These are phyloP conservation scores for Potamarius usumacintae DNA, from an alignment of 2,113 vertebrate genomes.

Conservation along the genomic window DNA sequence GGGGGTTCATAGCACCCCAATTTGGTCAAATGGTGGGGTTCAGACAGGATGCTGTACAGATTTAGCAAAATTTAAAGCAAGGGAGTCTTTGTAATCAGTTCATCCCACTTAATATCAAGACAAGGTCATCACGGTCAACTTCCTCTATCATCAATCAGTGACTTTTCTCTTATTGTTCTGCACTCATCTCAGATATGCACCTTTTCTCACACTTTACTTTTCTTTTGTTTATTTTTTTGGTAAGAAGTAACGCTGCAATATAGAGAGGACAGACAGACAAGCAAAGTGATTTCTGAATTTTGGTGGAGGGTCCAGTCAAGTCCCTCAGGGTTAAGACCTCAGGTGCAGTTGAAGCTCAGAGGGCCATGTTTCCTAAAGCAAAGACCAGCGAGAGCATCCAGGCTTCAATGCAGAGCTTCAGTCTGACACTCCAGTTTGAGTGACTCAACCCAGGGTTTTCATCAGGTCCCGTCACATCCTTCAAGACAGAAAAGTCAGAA, in stretches of 20 bases:
- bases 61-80: not conserved
- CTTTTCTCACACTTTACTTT: not conserved
- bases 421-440: not conserved
- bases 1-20: not conserved
- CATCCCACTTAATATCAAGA: not conserved
- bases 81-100: not conserved
- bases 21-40: not conserved
- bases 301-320: slow-evolving; percentile 13
- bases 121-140: not conserved
- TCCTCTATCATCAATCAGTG: not conserved
- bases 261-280: slow-evolving; percentile 44
- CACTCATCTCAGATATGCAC: slow-evolving; percentile 1
- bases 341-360: slow-evolving; percentile 15
- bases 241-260: slow-evolving; percentile 44
- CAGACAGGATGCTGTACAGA: not conserved
- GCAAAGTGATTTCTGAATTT: slow-evolving; percentile 9
- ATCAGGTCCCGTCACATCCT: not conserved
- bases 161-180: not conserved
- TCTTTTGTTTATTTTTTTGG: not conserved
- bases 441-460: not conserved
- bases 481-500: not conserved
- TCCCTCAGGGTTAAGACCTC: slow-evolving; percentile 33
- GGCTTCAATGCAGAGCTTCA: not conserved
- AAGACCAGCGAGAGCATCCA: slow-evolving; percentile 24
- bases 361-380: slow-evolving; percentile 1